Conservation (phyloP, 2,888 invertebrate species). For the Atethmia centrago region DNA sequence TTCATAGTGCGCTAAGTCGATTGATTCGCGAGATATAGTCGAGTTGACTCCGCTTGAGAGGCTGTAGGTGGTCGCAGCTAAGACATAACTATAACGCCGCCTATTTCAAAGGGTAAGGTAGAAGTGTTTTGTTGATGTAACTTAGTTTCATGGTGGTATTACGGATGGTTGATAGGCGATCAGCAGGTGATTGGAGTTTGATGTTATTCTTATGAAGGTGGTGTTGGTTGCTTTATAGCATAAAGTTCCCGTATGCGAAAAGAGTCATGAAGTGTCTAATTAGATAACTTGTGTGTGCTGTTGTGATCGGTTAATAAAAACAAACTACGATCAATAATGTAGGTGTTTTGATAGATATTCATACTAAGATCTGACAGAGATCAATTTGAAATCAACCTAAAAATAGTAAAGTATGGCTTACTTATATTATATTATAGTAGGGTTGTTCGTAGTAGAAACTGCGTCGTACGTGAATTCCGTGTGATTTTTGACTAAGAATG, state of each 20-base stretch:
- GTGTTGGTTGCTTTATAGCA: not conserved
- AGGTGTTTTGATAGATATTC: no score
- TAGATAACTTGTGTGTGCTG: not conserved
- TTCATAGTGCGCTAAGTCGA: slow-evolving; percentile 18
- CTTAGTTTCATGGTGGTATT: not conserved
- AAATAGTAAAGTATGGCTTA: not conserved
- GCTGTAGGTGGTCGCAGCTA: slow-evolving; percentile 22
- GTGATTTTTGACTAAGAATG: slow-evolving; percentile 13
- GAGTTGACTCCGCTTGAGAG: slow-evolving; percentile 23
- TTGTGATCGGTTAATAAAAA: not conserved
- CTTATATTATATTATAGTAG: no score
- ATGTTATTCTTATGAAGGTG: not conserved
- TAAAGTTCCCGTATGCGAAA: not conserved
- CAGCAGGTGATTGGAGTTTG: not conserved
- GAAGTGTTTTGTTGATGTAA: slow-evolving; percentile 1
- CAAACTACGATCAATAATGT: not conserved
- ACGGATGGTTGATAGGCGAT: not conserved
- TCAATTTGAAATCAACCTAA: not conserved
- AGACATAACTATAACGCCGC: slow-evolving; percentile 10
- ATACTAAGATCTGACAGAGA: not conserved
- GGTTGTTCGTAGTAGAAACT: not conserved
- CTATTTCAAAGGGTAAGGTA: slow-evolving; percentile 1
- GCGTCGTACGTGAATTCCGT: not conserved
- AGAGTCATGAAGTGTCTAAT: not conserved
- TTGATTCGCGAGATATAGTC: slow-evolving; percentile 44